Base-by-base conservation (phyloP, 2,113 vertebrate genomes). In the Melanostigma gelatinosum region DNA sequence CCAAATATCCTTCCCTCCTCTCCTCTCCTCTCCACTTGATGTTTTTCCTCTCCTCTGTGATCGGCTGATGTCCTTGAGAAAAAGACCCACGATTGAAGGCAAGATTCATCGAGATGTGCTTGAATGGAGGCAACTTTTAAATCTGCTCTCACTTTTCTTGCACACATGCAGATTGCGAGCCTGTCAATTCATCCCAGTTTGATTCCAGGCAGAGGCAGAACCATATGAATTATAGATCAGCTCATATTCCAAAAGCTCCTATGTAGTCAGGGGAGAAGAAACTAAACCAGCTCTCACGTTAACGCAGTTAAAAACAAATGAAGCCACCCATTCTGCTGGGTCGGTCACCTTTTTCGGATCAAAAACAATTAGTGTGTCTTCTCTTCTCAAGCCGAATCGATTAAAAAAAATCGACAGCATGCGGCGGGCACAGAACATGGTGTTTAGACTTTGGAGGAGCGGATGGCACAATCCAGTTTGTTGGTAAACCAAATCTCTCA, bases 191-290 rank as follows among this genome's bases (percentile, higher is more conserved):
- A 69, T 77, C 50, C 2, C 44, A 63, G 44, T 72, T 89, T 74
- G 79, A 86, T 84, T 74, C 75, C 75, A 42, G 29, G 29, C 77
- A 67, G 67, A 72, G 52, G 46, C 80, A 79, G 77, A 90, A 72
- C 57, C 38, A 20, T 69, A 89, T 94, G 77, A 93, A 94, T 95
- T 91, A 94, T 93, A 92, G 83, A 94, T 92, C 74, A 83, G n/a
- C 32, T 84, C 48, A 77, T 80, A 58, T 85, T 88, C 44, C 34
- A 67, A 34, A 54, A 77, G 55, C 76, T 79, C 84, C 77, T 32
- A 38, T 70, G 55, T 36, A 52, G 76, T 68, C 69, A 50, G 70
- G 27, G 8, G 29, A 54, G 34, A 67, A 63, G 57, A 63, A 62
- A 16, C 13, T 16, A 71, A 76, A 83, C n/a, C n/a, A 44, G 38